phyloP scores from a whole-genome alignment of 2,797 vertebrate species.

The Aphelocoma californica region DNA sequence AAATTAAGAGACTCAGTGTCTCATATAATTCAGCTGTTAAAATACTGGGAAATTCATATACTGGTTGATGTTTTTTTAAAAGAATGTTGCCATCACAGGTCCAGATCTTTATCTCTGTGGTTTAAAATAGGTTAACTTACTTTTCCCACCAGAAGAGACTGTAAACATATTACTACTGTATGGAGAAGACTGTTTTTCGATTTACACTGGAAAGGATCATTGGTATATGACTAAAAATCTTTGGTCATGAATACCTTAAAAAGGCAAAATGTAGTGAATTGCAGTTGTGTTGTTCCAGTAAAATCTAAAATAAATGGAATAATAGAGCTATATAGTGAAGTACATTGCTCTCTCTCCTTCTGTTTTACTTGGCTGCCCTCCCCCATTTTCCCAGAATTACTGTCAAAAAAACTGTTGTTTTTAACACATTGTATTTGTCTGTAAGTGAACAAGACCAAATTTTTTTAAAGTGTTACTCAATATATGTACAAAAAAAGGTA shows the following conservation, averaged over 20 bases:
- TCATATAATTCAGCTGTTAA: background rate
- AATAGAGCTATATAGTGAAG: background rate
- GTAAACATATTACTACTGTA: slow-evolving; percentile 51
- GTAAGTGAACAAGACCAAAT: background rate
- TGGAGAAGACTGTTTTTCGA: slow-evolving; percentile 57
- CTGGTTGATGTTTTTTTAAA: background rate
- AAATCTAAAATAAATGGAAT: background rate
- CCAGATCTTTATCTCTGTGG: background rate
- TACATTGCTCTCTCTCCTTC: background rate
- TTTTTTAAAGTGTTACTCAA: background rate
- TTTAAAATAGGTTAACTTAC: background rate
- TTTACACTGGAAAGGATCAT: slow-evolving; percentile 26
- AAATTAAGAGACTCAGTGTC: background rate
- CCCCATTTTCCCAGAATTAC: background rate
- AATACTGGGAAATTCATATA: background rate
- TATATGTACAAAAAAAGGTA: background rate
- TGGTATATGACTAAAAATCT: background rate
- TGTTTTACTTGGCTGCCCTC: background rate
- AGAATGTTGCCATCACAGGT: background rate
- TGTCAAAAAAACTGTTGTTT: background rate
- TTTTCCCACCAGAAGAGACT: slow-evolving; percentile 54
- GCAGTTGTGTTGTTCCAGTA: background rate
- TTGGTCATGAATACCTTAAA: background rate
- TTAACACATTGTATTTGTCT: background rate
- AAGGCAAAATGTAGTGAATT: background rate